phyloP scores from a whole-genome alignment of 2,113 vertebrate species.

The Urocitellus parryii region DNA sequence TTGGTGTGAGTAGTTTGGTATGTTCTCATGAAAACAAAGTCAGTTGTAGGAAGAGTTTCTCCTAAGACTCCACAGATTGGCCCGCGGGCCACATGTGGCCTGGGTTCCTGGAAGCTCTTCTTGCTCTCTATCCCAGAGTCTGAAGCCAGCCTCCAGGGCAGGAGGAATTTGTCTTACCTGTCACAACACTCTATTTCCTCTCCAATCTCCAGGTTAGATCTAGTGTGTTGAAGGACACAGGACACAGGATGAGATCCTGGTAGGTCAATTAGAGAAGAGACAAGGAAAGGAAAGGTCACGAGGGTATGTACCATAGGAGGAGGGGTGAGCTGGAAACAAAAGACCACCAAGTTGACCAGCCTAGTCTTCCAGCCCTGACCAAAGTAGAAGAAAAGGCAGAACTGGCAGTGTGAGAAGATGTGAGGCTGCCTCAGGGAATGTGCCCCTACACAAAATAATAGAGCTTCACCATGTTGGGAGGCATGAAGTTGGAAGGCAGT shows the following conservation, averaged over 20 bases:
- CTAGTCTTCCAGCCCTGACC: not conserved
- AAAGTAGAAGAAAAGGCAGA: not conserved
- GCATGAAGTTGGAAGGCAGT: not conserved
- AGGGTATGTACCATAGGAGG: not conserved
- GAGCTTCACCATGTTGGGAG: not conserved
- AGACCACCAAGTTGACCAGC: not conserved
- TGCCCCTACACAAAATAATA: accelerated
- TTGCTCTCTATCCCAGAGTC: not conserved
- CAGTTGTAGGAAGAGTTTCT: not conserved
- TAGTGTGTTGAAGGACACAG: not conserved
- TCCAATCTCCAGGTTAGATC: not conserved
- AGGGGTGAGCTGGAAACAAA: not conserved
- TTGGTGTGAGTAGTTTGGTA: not conserved
- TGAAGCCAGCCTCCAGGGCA: not conserved
- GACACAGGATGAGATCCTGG: not conserved
- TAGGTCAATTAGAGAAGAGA: not conserved
- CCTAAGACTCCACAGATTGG: not conserved
- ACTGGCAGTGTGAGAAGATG: not conserved
- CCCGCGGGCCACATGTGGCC: not conserved
- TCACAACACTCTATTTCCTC: not conserved
- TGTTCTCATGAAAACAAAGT: not conserved
- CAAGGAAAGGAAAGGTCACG: not conserved
- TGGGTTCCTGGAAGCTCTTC: not conserved
- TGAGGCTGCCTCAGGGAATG: not conserved
- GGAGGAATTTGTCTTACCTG: not conserved